A percentile compares a stretch with the other conserved stretches of the same genome.
These are phyloP conservation scores for Pyrocephalus nanus DNA, from an alignment of 2,797 vertebrate genomes.

Conservation along the genomic window DNA sequence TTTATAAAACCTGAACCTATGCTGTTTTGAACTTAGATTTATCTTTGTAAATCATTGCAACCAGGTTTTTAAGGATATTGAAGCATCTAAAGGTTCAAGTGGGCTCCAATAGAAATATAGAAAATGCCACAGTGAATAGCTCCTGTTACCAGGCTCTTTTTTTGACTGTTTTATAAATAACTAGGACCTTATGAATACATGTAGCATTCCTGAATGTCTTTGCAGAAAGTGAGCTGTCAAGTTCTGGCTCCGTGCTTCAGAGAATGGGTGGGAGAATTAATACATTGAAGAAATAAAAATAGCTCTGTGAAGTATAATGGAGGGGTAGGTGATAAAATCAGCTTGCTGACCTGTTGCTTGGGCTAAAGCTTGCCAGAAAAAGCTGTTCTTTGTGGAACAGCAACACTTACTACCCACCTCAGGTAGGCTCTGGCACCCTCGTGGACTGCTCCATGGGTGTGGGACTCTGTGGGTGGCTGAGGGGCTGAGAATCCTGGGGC, in stretches of 20 bases:
- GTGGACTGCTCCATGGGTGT: neutral
- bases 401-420: neutral
- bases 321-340: neutral
- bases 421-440: neutral
- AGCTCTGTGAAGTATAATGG: neutral
- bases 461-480: neutral
- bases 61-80: neutral
- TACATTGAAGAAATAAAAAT: constrained; percentile 29
- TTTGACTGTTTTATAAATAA: constrained; percentile 24
- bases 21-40: neutral
- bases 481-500: neutral
- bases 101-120: neutral
- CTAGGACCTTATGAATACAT: neutral
- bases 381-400: neutral
- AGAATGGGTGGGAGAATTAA: constrained; percentile 45
- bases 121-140: neutral
- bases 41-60: neutral
- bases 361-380: neutral
- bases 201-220: neutral
- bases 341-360: neutral
- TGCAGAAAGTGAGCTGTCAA: constrained; percentile 30
- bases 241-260: neutral
- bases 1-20: neutral
- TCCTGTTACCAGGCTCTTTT: neutral
- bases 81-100: neutral